Evolutionary conservation across 1,140 invertebrate genomes (phyloP).

Genomic region (Phymorhynchus buccinoides): DNA sequence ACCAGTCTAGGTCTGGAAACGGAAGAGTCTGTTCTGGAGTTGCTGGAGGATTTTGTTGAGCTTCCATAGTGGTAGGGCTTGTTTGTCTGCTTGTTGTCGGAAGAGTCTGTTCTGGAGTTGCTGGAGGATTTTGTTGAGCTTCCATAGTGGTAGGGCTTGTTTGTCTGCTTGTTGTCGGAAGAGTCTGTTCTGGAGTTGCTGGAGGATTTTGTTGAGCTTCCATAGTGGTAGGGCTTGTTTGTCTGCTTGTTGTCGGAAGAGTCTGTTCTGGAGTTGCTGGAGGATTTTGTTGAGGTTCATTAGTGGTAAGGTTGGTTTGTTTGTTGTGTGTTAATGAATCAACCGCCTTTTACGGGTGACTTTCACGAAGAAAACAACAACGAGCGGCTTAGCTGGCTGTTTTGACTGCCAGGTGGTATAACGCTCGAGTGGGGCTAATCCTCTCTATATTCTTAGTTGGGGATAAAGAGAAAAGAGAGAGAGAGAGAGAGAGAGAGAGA

Average conservation of each 20-base stretch:
- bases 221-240: neutral
- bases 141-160: neutral
- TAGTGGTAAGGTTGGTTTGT: neutral
- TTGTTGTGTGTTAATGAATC: too few species aligned
- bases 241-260: neutral
- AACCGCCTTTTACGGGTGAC: too few species aligned
- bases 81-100: neutral
- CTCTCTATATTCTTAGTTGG: too few species aligned
- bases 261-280: conserved; percentile 38
- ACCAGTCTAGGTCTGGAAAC: conserved; percentile 42
- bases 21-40: conserved; percentile 23
- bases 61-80: neutral
- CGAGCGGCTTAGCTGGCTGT: too few species aligned
- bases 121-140: conserved; percentile 41
- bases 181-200: conserved; percentile 40
- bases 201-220: conserved; percentile 34
- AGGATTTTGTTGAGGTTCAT: conserved; percentile 34
- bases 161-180: neutral
- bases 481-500: too few species aligned
- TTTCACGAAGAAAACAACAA: too few species aligned
- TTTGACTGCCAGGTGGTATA: too few species aligned
- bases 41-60: conserved; percentile 42
- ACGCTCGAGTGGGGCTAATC: too few species aligned
- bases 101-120: conserved; percentile 31
- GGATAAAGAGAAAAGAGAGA: too few species aligned